Conservation (phyloP, 2,797 vertebrate genomes). For the Falco berigora region DNA sequence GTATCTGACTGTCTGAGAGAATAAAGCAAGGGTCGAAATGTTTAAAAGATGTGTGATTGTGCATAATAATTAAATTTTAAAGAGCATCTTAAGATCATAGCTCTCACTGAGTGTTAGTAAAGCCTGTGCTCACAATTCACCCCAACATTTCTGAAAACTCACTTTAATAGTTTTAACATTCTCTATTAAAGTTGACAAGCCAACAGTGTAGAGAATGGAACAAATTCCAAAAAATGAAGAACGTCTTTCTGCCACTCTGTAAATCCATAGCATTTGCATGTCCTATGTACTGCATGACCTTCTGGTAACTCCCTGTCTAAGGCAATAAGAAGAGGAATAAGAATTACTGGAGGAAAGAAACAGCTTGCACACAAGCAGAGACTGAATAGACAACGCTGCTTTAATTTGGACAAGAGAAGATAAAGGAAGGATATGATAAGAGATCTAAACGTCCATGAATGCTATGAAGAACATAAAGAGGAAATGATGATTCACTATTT, state of each 20-base stretch:
- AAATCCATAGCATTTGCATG: not conserved
- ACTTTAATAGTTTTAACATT: not conserved
- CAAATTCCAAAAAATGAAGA: not conserved
- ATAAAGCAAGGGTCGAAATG: not conserved
- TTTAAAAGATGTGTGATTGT: not conserved
- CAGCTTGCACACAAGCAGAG: not conserved
- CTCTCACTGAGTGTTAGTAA: not conserved
- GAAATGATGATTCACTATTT: slow-evolving; percentile 23
- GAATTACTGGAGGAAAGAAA: not conserved
- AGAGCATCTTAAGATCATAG: not conserved
- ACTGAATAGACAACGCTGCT: not conserved
- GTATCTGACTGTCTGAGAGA: not conserved
- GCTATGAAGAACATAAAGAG: not conserved
- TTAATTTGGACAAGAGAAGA: not conserved
- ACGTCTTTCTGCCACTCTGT: not conserved
- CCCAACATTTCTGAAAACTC: not conserved
- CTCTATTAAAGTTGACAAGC: not conserved
- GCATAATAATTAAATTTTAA: not conserved
- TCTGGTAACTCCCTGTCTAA: not conserved
- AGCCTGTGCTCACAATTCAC: not conserved
- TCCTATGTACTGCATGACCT: not conserved
- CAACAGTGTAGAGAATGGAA: not conserved
- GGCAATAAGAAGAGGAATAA: not conserved
- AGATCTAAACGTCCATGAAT: not conserved
- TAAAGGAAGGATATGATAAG: not conserved